phyloP scores from a whole-genome alignment of 2,113 vertebrate genomes.

The Reinhardtius hippoglossoides region DNA sequence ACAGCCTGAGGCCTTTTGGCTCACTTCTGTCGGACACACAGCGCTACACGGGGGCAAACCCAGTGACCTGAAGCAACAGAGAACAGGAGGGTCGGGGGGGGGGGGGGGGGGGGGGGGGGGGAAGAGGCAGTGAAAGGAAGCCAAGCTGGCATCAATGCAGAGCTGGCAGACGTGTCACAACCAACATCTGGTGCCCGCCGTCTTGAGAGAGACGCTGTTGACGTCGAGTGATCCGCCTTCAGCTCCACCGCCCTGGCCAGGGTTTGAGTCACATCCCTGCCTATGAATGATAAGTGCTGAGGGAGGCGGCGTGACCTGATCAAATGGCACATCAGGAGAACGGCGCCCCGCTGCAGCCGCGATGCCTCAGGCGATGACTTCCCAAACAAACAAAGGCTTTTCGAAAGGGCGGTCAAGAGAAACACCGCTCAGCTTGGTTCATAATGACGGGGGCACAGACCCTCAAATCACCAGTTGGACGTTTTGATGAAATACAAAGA shows the following conservation, averaged over 20 bases:
- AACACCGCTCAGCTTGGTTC: constrained; percentile 17
- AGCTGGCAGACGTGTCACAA: constrained; percentile 54
- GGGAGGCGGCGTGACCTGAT: constrained; percentile 46
- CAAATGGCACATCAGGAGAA: constrained; percentile 53
- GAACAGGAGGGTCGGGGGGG: not conserved
- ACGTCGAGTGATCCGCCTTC: constrained; percentile 32
- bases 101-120: constrained; percentile 7
- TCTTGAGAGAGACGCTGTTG: constrained; percentile 21
- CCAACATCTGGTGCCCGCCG: constrained; percentile 64
- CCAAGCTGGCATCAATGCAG: constrained; percentile 36
- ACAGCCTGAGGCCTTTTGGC: constrained; percentile 39
- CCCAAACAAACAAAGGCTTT: constrained; percentile 28
- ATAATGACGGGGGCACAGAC: not conserved
- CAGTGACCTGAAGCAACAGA: constrained; percentile 14
- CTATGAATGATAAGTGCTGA: constrained; percentile 58
- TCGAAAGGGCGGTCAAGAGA: constrained; percentile 38
- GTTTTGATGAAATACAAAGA: constrained; percentile 7
- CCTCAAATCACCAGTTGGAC: constrained; percentile 17
- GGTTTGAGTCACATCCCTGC: constrained; percentile 51
- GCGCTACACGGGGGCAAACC: constrained; percentile 11
- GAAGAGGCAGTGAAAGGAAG: constrained; percentile 36
- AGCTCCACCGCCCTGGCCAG: constrained; percentile 27
- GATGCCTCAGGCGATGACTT: constrained; percentile 20
- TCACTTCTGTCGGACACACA: constrained; percentile 22
- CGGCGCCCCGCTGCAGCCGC: constrained; percentile 25